phyloP scores from a whole-genome alignment of 2,797 vertebrate genomes.

The Spinus pinus region DNA sequence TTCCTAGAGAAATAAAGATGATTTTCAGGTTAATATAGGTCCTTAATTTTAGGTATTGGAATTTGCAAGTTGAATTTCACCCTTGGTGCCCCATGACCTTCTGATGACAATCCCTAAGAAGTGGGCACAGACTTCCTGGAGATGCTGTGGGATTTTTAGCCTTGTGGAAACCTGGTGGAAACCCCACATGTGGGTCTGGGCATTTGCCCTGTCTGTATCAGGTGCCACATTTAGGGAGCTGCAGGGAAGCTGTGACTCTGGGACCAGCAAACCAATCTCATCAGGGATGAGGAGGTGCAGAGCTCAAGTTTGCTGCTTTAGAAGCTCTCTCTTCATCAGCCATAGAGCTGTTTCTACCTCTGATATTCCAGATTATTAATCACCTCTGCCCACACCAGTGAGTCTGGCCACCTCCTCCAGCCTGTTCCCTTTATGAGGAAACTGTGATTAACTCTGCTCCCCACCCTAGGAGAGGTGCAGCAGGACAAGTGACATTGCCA shows the following conservation, averaged over 20 bases:
- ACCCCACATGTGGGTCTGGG: neutral
- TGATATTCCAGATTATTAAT: neutral
- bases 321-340: neutral
- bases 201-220: neutral
- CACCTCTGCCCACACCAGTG: neutral
- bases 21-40: neutral
- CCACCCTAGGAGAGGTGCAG: neutral
- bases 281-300: neutral
- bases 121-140: neutral
- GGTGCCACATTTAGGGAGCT: neutral
- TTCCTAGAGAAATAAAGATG: neutral
- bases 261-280: neutral
- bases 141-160: neutral
- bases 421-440: neutral
- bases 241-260: neutral
- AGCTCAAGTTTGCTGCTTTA: neutral
- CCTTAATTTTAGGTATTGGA: neutral
- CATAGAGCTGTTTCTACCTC: neutral
- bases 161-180: neutral
- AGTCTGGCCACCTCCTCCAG: neutral
- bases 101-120: neutral
- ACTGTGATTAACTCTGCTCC: neutral
- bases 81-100: accelerated
- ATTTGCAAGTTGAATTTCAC: neutral
- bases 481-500: neutral